A percentile compares a stretch with the other conserved stretches of the same genome.
Evolutionary conservation across 2,888 invertebrate species (phyloP).

Genomic region (Adineta ricciae): DNA sequence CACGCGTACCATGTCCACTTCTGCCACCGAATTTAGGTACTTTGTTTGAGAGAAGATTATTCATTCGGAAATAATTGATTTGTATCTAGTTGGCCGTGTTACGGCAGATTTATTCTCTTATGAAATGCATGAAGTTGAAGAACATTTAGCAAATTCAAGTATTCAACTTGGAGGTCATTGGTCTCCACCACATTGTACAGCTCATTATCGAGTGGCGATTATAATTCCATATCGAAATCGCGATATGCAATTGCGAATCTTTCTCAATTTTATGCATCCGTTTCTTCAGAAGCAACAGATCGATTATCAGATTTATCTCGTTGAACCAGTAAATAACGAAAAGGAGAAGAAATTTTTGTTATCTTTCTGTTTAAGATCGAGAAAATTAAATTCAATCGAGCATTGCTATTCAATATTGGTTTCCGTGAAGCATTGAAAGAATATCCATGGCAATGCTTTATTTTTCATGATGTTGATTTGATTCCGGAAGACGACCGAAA

Average conservation of each 20-base stretch:
- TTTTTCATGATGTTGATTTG: constrained; percentile 34
- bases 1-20: neutral
- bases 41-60: neutral
- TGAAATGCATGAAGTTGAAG: neutral
- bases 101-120: neutral
- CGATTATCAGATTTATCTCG: constrained; percentile 24
- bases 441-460: constrained; percentile 32
- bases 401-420: constrained; percentile 32
- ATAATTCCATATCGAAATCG: constrained; percentile 32
- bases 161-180: neutral
- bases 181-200: neutral
- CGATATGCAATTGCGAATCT: constrained; percentile 26
- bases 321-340: constrained; percentile 24
- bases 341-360: neutral
- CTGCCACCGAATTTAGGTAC: constrained; percentile 27
- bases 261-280: constrained; percentile 26
- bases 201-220: constrained; percentile 28
- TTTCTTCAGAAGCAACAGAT: constrained; percentile 31
- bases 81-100: neutral
- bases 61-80: neutral
- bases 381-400: constrained; percentile 30
- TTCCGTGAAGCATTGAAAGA: constrained; percentile 25
- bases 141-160: neutral
- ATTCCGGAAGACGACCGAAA: constrained; percentile 65
- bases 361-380: neutral